Evolutionary conservation across 2,797 vertebrate genomes (phyloP).

Genomic region (Acanthurus leucopareius): DNA sequence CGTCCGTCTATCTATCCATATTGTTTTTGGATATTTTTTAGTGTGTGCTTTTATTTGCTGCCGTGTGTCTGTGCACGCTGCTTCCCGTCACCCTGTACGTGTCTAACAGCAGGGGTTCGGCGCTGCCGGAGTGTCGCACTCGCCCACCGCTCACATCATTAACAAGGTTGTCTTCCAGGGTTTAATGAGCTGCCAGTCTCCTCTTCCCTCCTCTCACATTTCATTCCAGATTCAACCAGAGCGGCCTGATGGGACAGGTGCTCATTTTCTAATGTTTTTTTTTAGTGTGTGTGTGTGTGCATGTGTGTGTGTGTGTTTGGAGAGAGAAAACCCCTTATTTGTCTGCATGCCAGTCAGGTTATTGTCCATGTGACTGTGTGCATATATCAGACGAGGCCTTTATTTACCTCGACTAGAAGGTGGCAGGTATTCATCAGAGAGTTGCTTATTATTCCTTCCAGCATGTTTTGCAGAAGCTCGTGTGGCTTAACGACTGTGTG

Average conservation of each 20-base stretch:
- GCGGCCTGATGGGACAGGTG: slow-evolving; percentile 31
- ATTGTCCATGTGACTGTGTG: neutral
- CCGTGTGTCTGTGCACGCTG: slow-evolving; percentile 4
- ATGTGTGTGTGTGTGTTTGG: neutral
- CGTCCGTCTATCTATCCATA: neutral
- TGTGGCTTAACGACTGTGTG: neutral
- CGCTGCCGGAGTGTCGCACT: slow-evolving; percentile 15
- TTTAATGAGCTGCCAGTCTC: slow-evolving; percentile 62
- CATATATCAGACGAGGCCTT: neutral
- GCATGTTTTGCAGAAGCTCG: neutral
- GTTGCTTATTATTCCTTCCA: neutral
- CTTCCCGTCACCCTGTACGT: neutral
- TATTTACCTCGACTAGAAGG: slow-evolving; percentile 1
- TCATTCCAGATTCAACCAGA: slow-evolving; percentile 7
- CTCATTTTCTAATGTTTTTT: slow-evolving; percentile 38
- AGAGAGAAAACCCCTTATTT: neutral
- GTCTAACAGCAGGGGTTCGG: slow-evolving; percentile 15
- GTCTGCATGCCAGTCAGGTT: slow-evolving; percentile 3
- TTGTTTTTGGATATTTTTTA: neutral
- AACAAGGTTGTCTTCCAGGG: slow-evolving; percentile 36
- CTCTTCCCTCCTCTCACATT: slow-evolving; percentile 1
- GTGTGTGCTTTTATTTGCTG: neutral
- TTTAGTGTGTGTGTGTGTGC: neutral
- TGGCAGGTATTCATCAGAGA: slow-evolving; percentile 16
- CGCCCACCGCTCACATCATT: slow-evolving; percentile 35